Evolutionary conservation across 2,797 vertebrate genomes (phyloP), one percentile per base, ranked within the genome.

Genomic region (Margarornis squamiger): DNA sequence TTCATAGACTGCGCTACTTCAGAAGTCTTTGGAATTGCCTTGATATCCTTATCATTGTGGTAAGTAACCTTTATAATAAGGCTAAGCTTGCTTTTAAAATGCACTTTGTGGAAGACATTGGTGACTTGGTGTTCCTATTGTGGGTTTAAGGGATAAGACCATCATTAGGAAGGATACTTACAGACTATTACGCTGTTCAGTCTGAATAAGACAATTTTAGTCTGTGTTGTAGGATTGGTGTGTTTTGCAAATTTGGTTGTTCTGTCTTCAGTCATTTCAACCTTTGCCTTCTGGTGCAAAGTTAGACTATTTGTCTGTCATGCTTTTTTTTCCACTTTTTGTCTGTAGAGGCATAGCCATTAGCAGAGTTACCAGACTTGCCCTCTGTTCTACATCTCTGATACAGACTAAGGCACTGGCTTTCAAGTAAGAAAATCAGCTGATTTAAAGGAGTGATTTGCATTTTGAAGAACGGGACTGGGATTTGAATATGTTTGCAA

Each of bases 11-110:
- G 63, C 98, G 96, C 93, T 99, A 99, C 97, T 99, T 99, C 98
- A 98, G 98, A 96, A 99, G 98, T 96, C 97, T 99, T 95, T 99
- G 99, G 99, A 99, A 99, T 97, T 99, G 99, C 90, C 98, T 99
- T 74, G 99, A 99, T 93, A 97, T 99, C 89, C 97, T 99, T 80
- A 99, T 99, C 43, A 95, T 99, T 79, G 93, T 96, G 96, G 99
- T 99, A 96, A 41, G 98, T 97, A 70, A 36, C 54, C 68, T 87
- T 59, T 49, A 34, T 63, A 24, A n/a, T 58, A 62, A 22, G 16
- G 22, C 16, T 63, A 16, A 55, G 48, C 67, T 38, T 70, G 14
- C 38, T 61, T 71, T 80, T 51, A 81, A 34, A 65, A 46, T 34
- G 20, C 20, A 8, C 24, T 65, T 30, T n/a, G 32, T 78, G 46